Evolutionary conservation across 2,888 invertebrate genomes (phyloP), one percentile per base, ranked within the genome.

Genomic region (Acanthosepion pharaonis): DNA sequence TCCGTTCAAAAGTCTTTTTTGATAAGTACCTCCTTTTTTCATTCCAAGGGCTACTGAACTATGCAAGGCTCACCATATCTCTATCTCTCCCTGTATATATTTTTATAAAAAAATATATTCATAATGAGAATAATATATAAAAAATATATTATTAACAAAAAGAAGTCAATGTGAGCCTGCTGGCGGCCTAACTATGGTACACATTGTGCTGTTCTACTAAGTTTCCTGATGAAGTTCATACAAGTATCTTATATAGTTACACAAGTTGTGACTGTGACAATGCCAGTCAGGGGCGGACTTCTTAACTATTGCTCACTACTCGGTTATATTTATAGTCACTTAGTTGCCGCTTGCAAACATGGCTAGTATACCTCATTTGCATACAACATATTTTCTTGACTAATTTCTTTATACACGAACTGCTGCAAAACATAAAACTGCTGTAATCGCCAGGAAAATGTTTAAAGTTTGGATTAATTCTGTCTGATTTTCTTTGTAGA

Each of bases 161-260:
- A 78, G 78, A 78, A 78, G 78, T 78, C 78, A 78, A 78, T 9
- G 78, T 78, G 78, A n/a, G n/a, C 15, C 78, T 78, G n/a, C 78
- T 78, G 78, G 78, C 78, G 78, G 78, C 78, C 78, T 78, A 78
- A 78, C 78, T 78, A 78, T 78, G 78, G 78, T 78, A 78, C 78
- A 78, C n/a, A 33, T 78, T 78, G 78, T 78, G 78, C 78, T 15
- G 18, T 78, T 78, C 78, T 78, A 33, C 78, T 78, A 78, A 78
- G 78, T n/a, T 78, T n/a, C 78, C 78, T 78, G 78, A 78, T 78
- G 78, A n/a, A 33, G 3, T n/a, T 78, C 78, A 78, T 78, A 78
- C 78, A 78, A 78, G 78, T 78, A n/a, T 18, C 78, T 78, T 78
- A 78, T 78, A 78, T n/a, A 78, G 78, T 78, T 78, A 78, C 78